Evolutionary conservation across 2,797 vertebrate genomes (phyloP).

Genomic region (Chaetophractus vellerosus): DNA sequence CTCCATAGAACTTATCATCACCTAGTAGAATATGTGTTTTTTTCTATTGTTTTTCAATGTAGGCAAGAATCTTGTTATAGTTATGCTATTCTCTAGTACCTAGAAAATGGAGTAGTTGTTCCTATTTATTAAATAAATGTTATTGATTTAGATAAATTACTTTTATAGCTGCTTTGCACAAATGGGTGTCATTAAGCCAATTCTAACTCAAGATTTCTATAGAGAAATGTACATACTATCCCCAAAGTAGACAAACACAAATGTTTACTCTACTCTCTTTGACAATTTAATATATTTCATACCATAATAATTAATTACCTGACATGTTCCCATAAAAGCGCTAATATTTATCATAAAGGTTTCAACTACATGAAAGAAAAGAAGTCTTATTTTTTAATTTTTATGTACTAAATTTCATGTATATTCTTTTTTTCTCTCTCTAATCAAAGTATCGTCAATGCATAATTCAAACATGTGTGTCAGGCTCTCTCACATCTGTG

Average conservation of each 20-base stretch:
- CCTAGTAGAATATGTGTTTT: not conserved
- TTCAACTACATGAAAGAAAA: not conserved
- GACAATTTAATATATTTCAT: constrained; percentile 31
- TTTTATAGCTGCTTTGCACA: constrained; percentile 29
- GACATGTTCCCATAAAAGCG: not conserved
- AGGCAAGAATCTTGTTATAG: not conserved
- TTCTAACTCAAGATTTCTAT: constrained; percentile 36
- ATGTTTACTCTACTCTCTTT: not conserved
- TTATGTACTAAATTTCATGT: not conserved
- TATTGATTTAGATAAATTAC: constrained; percentile 25
- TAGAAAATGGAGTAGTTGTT: not conserved
- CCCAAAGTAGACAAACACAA: not conserved
- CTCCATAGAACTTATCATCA: not conserved
- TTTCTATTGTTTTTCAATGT: not conserved
- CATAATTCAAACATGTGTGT: not conserved
- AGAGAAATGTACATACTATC: not conserved
- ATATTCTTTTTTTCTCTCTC: not conserved
- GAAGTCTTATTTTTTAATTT: constrained; percentile 12
- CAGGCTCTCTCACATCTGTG: not conserved
- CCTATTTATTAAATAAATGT: not conserved
- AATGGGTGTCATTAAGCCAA: not conserved
- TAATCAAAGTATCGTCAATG: constrained; percentile 4
- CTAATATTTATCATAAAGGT: constrained; percentile 31
- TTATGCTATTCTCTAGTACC: not conserved
- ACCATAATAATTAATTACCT: constrained; percentile 18